Base-by-base conservation (phyloP, 2,797 vertebrate genomes). In the Microctenopoma stevenorrisi region DNA sequence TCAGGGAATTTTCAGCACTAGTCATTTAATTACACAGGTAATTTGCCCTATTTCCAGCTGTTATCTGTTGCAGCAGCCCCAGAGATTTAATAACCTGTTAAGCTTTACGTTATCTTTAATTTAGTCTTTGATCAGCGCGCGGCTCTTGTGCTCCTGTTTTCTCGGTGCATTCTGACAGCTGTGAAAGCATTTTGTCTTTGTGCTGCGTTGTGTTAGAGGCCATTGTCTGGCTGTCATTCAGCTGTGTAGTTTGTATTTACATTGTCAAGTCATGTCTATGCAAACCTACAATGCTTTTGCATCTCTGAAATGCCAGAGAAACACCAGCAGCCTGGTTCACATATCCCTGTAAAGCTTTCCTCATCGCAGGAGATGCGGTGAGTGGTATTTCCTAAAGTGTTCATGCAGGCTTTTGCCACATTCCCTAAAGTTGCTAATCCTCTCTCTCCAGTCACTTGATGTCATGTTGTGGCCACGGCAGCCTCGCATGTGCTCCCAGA, bases 81-180 rank as follows among this genome's bases (percentile, higher is more conserved):
- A 58, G 44, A 81, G 82, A 86, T 86, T 78, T 82, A 84, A 89
- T 85, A 85, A 87, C 71, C 75, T 72, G 69, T 79, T 78, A 68
- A 68, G 75, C 54, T 37, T 68, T 59, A 26, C 33, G 37, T 63
- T 78, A 79, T 76, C 73, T 76, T 68, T 70, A 46, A 69, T 76
- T 49, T 79, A 63, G 64, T 53, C 57, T 73, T n/a, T 79, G 49
- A 84, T 89, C 75, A 76, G 60, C 13, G 59, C 76, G 66, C 78
- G 67, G 61, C 48, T 85, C 56, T 49, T 43, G 56, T 48, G 53
- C 33, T 51, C 38, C 63, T 79, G 73, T 60, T 58, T 28, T 54
- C 1, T 62, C 30, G 8, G 37, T 37, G 37, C 18, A 26, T 5
- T 62, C 64, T 48, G 64, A 67, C 78, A 66, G 72, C 62, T 58